Percentiles rank a stretch among this genome's conserved stretches.
Evolutionary conservation across 2,797 vertebrate species (phyloP).

Genomic region (Nasua narica): DNA sequence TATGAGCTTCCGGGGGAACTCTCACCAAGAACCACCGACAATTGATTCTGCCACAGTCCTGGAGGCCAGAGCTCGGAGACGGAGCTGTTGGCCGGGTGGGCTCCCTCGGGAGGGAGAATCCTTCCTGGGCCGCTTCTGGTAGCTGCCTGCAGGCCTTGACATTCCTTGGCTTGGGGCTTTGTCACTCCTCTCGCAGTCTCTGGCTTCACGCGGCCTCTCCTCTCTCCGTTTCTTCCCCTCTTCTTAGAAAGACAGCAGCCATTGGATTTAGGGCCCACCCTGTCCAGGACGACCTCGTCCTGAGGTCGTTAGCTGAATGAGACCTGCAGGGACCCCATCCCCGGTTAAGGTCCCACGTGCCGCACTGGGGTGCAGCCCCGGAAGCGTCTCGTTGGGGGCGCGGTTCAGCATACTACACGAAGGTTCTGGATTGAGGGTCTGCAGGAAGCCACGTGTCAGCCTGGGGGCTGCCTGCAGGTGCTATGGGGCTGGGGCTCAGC

Average conservation of each 20-base stretch:
- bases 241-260: neutral
- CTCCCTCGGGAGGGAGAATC: neutral
- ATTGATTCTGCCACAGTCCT: neutral
- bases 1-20: rapidly evolving
- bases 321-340: neutral
- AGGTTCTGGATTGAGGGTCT: neutral
- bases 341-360: neutral
- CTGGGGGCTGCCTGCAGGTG: neutral
- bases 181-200: rapidly evolving
- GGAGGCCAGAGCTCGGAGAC: neutral
- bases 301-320: neutral
- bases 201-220: rapidly evolving
- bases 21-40: rapidly evolving
- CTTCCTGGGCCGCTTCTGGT: neutral
- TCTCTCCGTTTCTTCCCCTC: neutral
- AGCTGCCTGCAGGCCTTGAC: rapidly evolving
- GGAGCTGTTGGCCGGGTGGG: neutral
- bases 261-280: neutral
- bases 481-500: neutral
- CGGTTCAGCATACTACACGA: rapidly evolving
- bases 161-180: neutral
- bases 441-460: neutral
- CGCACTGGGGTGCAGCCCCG: rapidly evolving
- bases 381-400: rapidly evolving
- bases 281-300: neutral